Evolutionary conservation across 2,113 vertebrate species (phyloP).

Genomic region (Oreochromis spilurus): DNA sequence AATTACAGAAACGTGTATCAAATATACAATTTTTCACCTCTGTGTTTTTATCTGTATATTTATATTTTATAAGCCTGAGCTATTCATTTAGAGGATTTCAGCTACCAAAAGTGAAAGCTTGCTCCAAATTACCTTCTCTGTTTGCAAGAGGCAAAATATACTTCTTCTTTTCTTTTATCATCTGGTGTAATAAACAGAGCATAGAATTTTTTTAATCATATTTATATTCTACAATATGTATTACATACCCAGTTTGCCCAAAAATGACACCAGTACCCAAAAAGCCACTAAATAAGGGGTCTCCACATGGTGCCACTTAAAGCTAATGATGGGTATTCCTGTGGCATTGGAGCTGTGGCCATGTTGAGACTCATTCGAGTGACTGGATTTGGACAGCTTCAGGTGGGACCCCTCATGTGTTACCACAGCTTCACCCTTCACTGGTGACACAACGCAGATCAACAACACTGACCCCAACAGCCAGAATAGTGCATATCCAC

Average conservation of each 20-base stretch:
- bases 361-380: neutral
- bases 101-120: neutral
- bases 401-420: neutral
- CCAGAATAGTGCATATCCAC: neutral
- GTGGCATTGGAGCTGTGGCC: neutral
- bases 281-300: constrained; percentile 78
- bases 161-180: neutral
- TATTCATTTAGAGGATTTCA: neutral
- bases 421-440: neutral
- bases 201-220: neutral
- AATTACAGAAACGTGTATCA: neutral
- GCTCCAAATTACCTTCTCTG: neutral
- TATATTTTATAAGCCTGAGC: neutral
- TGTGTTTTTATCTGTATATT: neutral
- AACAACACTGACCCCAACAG: constrained; percentile 37
- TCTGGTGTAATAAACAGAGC: neutral
- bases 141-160: neutral
- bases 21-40: neutral
- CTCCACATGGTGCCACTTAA: constrained; percentile 85
- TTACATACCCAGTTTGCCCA: constrained; percentile 85
- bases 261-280: constrained; percentile 85
- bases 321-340: constrained; percentile 76
- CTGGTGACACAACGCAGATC: neutral
- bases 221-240: neutral
- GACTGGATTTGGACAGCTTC: neutral